Conservation (phyloP, 2,888 invertebrate genomes). For the Willowsia nigromaculata region DNA sequence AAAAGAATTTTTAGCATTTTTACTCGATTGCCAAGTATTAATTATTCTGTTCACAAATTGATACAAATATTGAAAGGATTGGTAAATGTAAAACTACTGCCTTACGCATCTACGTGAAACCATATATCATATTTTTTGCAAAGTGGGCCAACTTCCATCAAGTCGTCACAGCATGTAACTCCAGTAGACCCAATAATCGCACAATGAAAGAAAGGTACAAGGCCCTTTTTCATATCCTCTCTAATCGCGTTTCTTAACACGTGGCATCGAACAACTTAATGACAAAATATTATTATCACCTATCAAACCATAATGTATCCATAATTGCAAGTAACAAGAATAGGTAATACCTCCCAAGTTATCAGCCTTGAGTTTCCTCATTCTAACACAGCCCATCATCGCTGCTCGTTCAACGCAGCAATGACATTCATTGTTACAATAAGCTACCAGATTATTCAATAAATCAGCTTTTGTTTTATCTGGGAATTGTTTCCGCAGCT, state of each 20-base stretch:
- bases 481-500: conserved; percentile 54
- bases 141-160: conserved; percentile 73
- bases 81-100: neutral
- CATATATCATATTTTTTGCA: conserved; percentile 69
- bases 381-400: conserved; percentile 60
- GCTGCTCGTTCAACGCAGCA: conserved; percentile 73
- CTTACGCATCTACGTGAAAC: conserved; percentile 72
- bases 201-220: conserved; percentile 70
- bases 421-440: conserved; percentile 72
- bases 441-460: conserved; percentile 67
- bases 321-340: too few relatives aligned
- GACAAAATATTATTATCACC: too few relatives aligned
- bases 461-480: conserved; percentile 62
- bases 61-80: neutral
- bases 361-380: conserved; percentile 66
- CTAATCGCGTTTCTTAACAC: conserved; percentile 60
- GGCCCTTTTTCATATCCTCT: conserved; percentile 66
- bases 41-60: neutral
- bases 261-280: neutral
- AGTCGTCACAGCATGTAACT: conserved; percentile 70
- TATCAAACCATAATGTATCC: too few relatives aligned
- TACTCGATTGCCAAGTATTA: neutral
- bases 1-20: neutral
- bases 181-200: conserved; percentile 74
- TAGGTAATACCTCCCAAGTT: conserved; percentile 48